Evolutionary conservation across 2,888 invertebrate species (phyloP).

Genomic region (Chouioia cunea): DNA sequence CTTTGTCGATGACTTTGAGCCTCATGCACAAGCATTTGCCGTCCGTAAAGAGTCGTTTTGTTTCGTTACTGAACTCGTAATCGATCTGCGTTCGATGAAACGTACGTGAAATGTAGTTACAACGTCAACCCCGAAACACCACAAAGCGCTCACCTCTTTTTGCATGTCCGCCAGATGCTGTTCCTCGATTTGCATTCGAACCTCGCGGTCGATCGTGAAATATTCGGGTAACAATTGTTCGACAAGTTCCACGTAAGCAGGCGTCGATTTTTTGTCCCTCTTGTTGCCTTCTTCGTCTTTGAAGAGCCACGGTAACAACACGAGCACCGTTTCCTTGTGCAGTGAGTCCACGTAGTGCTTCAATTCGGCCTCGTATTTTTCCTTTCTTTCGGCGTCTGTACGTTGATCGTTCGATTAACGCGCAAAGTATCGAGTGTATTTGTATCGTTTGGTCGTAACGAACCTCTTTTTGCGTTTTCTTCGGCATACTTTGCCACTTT

Average conservation of each 20-base stretch:
- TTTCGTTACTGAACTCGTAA: conserved; percentile 16
- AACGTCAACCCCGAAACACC: background rate
- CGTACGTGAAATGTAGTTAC: background rate
- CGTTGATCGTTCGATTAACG: background rate
- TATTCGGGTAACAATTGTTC: conserved; percentile 60
- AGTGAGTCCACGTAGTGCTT: conserved; percentile 58
- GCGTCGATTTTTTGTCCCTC: conserved; percentile 62
- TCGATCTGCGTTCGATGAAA: conserved; percentile 4
- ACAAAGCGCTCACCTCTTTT: conserved; percentile 33
- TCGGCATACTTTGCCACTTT: conserved; percentile 61
- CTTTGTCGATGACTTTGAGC: conserved; percentile 55
- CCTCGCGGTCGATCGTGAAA: conserved; percentile 60
- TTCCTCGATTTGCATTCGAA: conserved; percentile 58
- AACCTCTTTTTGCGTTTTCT: conserved; percentile 61
- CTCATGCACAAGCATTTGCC: conserved; percentile 62
- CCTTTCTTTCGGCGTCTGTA: conserved; percentile 59
- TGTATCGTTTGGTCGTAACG: background rate
- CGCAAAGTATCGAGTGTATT: no score
- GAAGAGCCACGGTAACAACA: conserved; percentile 65
- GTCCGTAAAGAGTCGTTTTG: conserved; percentile 9
- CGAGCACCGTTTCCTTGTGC: conserved; percentile 59
- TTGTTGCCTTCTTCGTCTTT: conserved; percentile 64
- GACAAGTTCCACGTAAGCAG: conserved; percentile 61
- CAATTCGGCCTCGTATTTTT: conserved; percentile 63
- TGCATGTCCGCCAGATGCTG: conserved; percentile 52